Base-by-base conservation (phyloP, 1,140 invertebrate genomes). In the Polyergus mexicanus region DNA sequence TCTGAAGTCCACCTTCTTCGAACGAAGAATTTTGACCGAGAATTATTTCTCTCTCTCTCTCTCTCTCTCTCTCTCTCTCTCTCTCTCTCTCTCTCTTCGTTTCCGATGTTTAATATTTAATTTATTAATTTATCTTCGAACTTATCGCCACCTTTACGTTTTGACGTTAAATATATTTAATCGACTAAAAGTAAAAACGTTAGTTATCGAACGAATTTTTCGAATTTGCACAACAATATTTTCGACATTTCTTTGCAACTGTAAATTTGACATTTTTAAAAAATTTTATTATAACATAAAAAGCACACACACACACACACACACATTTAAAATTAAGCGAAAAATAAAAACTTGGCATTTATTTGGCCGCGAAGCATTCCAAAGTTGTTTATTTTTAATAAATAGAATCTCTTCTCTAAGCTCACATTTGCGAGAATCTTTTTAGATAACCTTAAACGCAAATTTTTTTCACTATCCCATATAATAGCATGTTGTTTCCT, bases 401-500 rank as follows among this genome's bases (percentile, higher is more conserved):
- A 4, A 28, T 19, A 25, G 4, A 2, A 1, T 41, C 22, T 19
- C n/a, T n/a, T n/a, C n/a, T 25, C 35, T 13, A 51, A n/a, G 47
- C 5, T 51, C 16, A 44, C n/a, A 62, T 71, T 81, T 7, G n/a
- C 16, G 28, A 11, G 47, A 44, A 5, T 38, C 11, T 86, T 19
- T 25, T 22, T 28, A 8, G 16, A 22, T 35, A 16, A 41, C 22
- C 28, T 16, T n/a, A n/a, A 6, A 25, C 6, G 2, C 22, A 6
- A 13, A 11, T 11, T 80, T 80, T 80, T 71, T 44, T 71, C n/a
- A 22, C 7, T 11, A n/a, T 63, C n/a, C n/a, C n/a, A 0, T 8
- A 16, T 13, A 65, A 56, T 19, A 11, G 11, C 8, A 4, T 8
- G 8, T 10, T 13, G 6, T 47, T 63, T 76, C 6, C 5, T n/a